A percentile compares a stretch with the other conserved stretches of the same genome.
Conservation (phyloP, 2,797 vertebrate species). For the Anguilla obscura region DNA sequence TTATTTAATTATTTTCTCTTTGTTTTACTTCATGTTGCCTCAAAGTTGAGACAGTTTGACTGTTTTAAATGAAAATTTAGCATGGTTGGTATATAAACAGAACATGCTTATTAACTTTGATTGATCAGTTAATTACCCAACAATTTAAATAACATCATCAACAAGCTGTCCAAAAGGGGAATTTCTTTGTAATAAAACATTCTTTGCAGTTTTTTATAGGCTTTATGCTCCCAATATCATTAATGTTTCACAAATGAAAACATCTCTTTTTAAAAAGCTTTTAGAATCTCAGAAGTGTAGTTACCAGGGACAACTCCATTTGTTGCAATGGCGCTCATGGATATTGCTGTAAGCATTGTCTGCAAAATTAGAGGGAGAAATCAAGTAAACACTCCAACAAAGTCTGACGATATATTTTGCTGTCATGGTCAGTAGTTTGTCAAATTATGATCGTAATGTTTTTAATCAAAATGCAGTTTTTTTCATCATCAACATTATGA, state of each 20-base stretch:
- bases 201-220: neutral
- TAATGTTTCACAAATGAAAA: neutral
- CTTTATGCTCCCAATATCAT: neutral
- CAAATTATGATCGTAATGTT: neutral
- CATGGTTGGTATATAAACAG: neutral
- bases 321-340: slow-evolving; percentile 98
- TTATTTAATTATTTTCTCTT: neutral
- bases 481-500: neutral
- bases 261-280: neutral
- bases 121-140: neutral
- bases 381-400: neutral
- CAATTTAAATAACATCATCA: neutral
- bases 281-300: slow-evolving; percentile 11
- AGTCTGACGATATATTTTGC: neutral
- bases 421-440: neutral
- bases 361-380: slow-evolving; percentile 60
- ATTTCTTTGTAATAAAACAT: neutral
- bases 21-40: neutral
- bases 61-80: neutral
- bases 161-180: neutral
- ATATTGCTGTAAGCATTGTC: slow-evolving; percentile 98
- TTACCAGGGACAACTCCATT: slow-evolving; percentile 98
- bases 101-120: neutral
- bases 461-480: neutral
- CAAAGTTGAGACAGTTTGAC: neutral